These are phyloP conservation scores for Harpagus bidentatus DNA, from an alignment of 2,113 vertebrate species.

Conservation along the genomic window DNA sequence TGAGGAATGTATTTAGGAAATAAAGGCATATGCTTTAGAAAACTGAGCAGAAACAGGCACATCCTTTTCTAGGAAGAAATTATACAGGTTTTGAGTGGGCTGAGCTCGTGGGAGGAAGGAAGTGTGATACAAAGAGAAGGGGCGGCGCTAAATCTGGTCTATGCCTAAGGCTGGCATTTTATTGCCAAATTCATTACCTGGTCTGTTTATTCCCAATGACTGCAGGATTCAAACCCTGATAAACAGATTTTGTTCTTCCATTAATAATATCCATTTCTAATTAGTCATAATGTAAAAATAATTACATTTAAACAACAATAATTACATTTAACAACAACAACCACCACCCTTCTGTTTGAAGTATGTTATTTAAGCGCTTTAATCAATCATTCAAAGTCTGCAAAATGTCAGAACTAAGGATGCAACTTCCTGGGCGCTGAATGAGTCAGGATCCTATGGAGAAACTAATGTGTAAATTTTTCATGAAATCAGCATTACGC, in stretches of 20 bases:
- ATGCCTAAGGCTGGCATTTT: conserved; percentile 32
- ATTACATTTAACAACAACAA: background rate
- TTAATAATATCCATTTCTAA: conserved; percentile 18
- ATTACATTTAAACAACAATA: background rate
- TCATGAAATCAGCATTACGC: background rate
- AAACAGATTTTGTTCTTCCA: background rate
- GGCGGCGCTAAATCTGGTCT: conserved; percentile 21
- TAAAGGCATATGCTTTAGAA: background rate
- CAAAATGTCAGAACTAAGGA: conserved; percentile 18
- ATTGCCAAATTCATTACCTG: conserved; percentile 25
- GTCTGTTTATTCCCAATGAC: background rate
- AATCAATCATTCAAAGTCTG: background rate
- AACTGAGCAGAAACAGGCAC: background rate
- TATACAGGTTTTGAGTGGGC: conserved; percentile 39
- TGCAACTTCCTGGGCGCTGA: background rate
- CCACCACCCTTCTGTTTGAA: background rate
- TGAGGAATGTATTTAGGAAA: background rate
- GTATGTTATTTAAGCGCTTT: background rate
- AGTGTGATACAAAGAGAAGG: conserved; percentile 30
- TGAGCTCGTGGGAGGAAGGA: conserved; percentile 28
- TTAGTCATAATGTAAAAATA: conserved; percentile 24
- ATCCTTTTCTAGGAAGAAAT: background rate
- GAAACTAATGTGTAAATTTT: background rate
- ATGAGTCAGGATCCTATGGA: background rate
- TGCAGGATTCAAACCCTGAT: background rate